phyloP scores from a whole-genome alignment of 2,797 vertebrate species.

The Phrynocephalus vlangalii region DNA sequence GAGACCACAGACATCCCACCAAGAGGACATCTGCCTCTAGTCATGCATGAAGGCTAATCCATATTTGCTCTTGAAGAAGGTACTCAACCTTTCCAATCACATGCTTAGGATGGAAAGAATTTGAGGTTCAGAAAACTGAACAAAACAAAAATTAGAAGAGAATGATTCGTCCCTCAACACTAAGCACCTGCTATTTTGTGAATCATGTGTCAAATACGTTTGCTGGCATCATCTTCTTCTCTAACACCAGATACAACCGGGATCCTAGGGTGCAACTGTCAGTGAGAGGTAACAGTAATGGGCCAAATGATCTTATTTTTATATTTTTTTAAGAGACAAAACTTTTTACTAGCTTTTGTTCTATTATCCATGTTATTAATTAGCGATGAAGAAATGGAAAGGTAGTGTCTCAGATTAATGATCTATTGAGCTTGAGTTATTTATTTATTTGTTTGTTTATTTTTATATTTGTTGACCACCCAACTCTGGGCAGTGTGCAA shows the following conservation, averaged over 20 bases:
- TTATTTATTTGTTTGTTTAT: too few relatives aligned
- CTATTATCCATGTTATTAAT: not conserved
- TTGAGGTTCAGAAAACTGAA: too few relatives aligned
- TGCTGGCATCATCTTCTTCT: not conserved
- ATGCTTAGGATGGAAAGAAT: too few relatives aligned
- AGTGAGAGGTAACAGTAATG: not conserved
- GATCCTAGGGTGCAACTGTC: too few relatives aligned
- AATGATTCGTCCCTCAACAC: not conserved
- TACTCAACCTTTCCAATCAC: too few relatives aligned
- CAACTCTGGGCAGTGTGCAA: too few relatives aligned
- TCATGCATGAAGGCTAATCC: not conserved
- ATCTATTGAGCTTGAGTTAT: too few relatives aligned
- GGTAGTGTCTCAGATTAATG: not conserved
- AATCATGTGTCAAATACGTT: not conserved
- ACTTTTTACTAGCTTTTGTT: not conserved
- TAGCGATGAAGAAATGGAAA: not conserved
- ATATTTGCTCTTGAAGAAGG: too few relatives aligned
- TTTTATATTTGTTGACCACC: too few relatives aligned
- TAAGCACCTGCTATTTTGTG: not conserved
- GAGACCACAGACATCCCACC: too few relatives aligned
- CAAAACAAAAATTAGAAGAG: too few relatives aligned
- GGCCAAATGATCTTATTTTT: not conserved
- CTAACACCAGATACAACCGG: not conserved
- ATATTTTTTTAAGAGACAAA: not conserved
- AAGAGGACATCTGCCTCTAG: not conserved